Percentiles rank a stretch among this genome's conserved stretches.
These are phyloP conservation scores for Apantesis nais DNA, from an alignment of 2,888 invertebrate genomes.

Conservation along the genomic window DNA sequence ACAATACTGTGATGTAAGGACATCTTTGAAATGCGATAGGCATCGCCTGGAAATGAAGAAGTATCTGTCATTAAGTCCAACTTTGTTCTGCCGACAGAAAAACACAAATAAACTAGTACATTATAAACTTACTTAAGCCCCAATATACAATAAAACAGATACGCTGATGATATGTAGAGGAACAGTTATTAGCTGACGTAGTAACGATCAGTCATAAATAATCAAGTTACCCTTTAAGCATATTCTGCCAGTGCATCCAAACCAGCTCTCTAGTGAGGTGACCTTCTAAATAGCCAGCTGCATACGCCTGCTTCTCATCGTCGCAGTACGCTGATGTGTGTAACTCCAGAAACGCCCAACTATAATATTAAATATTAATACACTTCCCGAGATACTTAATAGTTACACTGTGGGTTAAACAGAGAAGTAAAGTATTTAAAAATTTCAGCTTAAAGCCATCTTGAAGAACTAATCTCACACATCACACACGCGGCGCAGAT, in stretches of 20 bases:
- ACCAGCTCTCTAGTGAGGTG: constrained; percentile 85
- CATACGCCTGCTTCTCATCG: constrained; percentile 87
- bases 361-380: constrained; percentile 45
- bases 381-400: background rate
- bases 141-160: no score
- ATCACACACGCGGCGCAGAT: no score
- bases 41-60: no score
- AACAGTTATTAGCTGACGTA: background rate
- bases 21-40: no score
- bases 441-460: no score
- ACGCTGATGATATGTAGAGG: no score
- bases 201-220: background rate
- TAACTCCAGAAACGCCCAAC: constrained; percentile 87
- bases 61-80: background rate
- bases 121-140: no score
- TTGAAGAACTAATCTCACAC: no score
- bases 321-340: constrained; percentile 73
- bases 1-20: no score
- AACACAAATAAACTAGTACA: no score
- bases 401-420: no score
- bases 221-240: constrained; percentile 77
- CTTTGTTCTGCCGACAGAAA: background rate
- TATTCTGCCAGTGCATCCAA: constrained; percentile 87
- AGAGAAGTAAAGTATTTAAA: no score
- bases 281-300: constrained; percentile 88